Percentiles rank a stretch among this genome's conserved stretches.
Evolutionary conservation across 1,140 invertebrate genomes (phyloP).

Genomic region (fruit fly (Drosophila melanogaster)): DNA sequence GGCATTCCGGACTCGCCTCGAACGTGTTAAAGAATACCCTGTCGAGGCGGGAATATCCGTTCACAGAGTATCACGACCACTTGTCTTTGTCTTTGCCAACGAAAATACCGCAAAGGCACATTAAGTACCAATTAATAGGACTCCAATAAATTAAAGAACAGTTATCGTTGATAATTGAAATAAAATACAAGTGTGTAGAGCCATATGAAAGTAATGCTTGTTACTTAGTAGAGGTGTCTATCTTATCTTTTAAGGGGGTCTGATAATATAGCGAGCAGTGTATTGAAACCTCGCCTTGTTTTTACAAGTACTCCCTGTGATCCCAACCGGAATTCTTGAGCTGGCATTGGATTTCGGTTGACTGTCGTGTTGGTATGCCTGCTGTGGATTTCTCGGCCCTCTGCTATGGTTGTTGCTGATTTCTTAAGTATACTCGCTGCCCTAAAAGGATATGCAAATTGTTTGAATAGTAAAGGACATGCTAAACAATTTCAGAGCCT

Average conservation of each 20-base stretch:
- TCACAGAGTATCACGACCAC: neutral
- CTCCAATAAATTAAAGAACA: too few species aligned
- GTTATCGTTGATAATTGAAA: too few species aligned
- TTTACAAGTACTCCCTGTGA: neutral
- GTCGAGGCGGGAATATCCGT: constrained; percentile 5
- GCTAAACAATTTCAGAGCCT: constrained; percentile 67
- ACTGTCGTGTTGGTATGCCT: constrained; percentile 65
- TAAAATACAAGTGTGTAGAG: too few species aligned
- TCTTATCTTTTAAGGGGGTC: neutral
- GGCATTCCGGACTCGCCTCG: constrained; percentile 37
- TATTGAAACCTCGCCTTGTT: neutral
- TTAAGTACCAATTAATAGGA: too few species aligned
- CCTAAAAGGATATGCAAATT: constrained; percentile 83
- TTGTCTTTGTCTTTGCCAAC: neutral
- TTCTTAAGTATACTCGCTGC: constrained; percentile 73
- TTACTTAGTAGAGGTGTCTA: too few species aligned
- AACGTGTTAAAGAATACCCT: constrained; percentile 71
- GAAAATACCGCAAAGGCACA: too few species aligned
- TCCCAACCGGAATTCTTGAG: constrained; percentile 56
- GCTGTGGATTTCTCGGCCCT: constrained; percentile 12
- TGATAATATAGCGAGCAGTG: neutral
- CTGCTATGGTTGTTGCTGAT: constrained; percentile 37
- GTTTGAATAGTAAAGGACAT: constrained; percentile 81
- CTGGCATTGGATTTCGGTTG: constrained; percentile 78
- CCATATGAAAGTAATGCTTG: too few species aligned